Evolutionary conservation across 2,113 vertebrate species (phyloP).

Genomic region (Casuarius casuarius): DNA sequence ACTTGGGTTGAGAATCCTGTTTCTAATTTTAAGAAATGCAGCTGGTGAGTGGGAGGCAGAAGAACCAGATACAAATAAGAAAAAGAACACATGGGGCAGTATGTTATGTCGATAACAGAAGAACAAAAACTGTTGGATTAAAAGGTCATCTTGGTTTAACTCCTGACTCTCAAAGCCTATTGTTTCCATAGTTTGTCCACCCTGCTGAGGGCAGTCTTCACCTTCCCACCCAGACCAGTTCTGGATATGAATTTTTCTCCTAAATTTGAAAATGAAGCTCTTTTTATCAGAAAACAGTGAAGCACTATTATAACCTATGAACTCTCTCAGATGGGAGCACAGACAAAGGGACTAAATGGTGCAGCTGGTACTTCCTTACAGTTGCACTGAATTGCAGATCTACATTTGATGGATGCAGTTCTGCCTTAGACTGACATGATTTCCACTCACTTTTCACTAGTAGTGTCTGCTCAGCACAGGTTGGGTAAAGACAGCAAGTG

Average conservation of each 20-base stretch:
- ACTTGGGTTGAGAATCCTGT: conserved; percentile 11
- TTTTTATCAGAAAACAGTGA: neutral
- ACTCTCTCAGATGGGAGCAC: neutral
- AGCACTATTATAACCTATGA: neutral
- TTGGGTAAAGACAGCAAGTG: neutral
- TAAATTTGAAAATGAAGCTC: neutral
- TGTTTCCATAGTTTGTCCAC: neutral
- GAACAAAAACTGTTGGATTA: conserved; percentile 19
- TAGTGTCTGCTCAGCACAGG: neutral
- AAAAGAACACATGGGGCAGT: neutral
- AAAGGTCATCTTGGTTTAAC: neutral
- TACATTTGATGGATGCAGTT: neutral
- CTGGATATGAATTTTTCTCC: neutral
- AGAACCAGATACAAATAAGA: conserved; percentile 37
- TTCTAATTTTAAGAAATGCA: conserved; percentile 63
- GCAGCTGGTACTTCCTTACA: neutral
- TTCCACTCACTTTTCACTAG: neutral
- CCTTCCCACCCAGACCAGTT: neutral
- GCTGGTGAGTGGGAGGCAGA: conserved; percentile 55
- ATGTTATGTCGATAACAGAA: conserved; percentile 11
- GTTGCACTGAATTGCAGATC: neutral
- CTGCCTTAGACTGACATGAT: neutral
- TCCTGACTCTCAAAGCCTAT: neutral
- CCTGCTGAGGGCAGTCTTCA: neutral
- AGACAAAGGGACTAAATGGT: neutral